Evolutionary conservation across 2,113 vertebrate genomes (phyloP).

Genomic region (Carollia perspicillata): DNA sequence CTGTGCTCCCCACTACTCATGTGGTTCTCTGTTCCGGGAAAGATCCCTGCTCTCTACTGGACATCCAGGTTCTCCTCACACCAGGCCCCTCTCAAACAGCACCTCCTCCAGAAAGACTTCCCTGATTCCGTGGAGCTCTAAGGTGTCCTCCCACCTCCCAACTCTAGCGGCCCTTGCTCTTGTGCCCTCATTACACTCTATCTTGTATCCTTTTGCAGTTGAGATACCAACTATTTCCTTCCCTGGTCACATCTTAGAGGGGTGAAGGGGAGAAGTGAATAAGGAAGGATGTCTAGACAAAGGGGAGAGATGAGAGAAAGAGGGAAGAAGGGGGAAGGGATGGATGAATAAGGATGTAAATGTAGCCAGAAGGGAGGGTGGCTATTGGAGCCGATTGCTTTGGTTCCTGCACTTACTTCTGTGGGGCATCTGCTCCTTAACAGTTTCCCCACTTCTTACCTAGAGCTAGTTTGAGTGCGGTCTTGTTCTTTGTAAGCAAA

Average conservation of each 20-base stretch:
- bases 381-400: not conserved
- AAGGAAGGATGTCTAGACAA: not conserved
- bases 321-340: not conserved
- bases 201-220: not conserved
- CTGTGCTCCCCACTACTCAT: not conserved
- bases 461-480: not conserved
- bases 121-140: not conserved
- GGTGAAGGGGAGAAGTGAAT: no score
- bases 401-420: not conserved
- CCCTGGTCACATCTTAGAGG: not conserved
- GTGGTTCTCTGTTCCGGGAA: not conserved
- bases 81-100: not conserved
- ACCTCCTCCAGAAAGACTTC: not conserved
- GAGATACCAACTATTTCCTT: not conserved
- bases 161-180: fast-evolving
- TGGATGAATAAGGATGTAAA: no score
- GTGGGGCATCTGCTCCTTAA: not conserved
- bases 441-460: not conserved
- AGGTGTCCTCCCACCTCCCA: not conserved
- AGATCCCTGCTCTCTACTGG: not conserved
- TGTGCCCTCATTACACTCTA: not conserved
- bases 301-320: not conserved
- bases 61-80: not conserved
- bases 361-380: not conserved
- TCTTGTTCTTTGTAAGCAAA: not conserved